phyloP scores from a whole-genome alignment of 2,113 vertebrate species.

The Lipotes vexillifer region DNA sequence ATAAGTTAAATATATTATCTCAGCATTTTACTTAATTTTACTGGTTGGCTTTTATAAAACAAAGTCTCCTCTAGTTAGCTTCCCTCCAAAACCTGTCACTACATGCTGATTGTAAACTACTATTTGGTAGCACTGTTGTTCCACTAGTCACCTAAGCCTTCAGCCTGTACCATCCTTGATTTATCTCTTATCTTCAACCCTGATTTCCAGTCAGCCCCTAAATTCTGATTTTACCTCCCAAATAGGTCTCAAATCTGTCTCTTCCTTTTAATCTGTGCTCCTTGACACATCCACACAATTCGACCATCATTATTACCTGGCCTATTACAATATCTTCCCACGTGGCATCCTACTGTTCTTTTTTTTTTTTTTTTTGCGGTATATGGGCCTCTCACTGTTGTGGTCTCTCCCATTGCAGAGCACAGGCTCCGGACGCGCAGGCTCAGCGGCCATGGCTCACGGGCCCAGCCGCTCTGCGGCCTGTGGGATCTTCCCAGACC shows the following conservation, averaged over 20 bases:
- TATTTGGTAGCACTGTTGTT: neutral
- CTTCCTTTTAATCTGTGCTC: neutral
- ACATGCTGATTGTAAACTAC: neutral
- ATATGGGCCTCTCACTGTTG: too few species aligned
- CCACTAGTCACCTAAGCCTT: neutral
- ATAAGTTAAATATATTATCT: neutral
- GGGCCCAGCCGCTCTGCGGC: too few species aligned
- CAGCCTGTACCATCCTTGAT: neutral
- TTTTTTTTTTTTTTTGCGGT: too few species aligned
- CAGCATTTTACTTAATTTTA: neutral
- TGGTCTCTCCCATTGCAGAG: too few species aligned
- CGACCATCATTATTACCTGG: neutral
- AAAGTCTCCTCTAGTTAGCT: neutral
- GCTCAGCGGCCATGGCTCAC: too few species aligned
- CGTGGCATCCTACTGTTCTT: neutral
- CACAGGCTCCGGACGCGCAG: too few species aligned
- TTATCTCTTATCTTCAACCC: neutral
- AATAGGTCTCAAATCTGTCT: neutral
- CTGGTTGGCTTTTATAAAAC: neutral
- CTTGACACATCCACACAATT: neutral
- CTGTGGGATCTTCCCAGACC: too few species aligned
- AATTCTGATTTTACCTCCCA: conserved; percentile 9
- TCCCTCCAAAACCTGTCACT: neutral
- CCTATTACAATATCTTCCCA: neutral
- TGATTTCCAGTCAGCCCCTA: neutral